A percentile compares a stretch with the other conserved stretches of the same genome.
Evolutionary conservation across 2,888 invertebrate genomes (phyloP).

Genomic region (Hydraecia micacea): DNA sequence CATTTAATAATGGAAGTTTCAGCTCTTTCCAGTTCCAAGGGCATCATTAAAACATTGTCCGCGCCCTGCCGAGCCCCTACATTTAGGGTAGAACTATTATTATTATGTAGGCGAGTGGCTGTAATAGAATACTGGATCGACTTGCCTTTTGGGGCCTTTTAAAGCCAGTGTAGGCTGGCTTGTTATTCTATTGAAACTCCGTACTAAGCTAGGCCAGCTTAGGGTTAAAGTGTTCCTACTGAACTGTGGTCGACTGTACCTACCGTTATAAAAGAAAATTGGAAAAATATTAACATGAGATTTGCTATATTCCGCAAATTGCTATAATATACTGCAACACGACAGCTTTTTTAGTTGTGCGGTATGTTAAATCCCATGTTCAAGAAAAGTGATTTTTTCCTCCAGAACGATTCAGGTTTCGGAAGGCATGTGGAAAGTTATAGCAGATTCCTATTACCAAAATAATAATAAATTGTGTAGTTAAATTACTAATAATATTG

Average conservation of each 20-base stretch:
- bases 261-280: not conserved
- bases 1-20: constrained; percentile 35
- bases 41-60: constrained; percentile 37
- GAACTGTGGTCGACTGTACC: not conserved
- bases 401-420: too few relatives aligned
- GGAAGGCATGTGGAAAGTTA: not conserved
- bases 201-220: not conserved
- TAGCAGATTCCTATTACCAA: not conserved
- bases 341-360: not conserved
- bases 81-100: constrained; percentile 38
- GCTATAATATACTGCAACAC: not conserved
- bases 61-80: constrained; percentile 47
- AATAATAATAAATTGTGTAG: not conserved
- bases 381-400: not conserved
- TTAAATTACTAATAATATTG: not conserved
- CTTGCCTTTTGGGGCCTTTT: constrained; percentile 9
- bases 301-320: not conserved
- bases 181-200: not conserved
- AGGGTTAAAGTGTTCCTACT: not conserved
- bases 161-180: not conserved
- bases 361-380: not conserved
- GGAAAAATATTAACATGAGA: not conserved
- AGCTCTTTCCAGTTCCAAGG: constrained; percentile 39
- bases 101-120: not conserved
- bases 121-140: constrained; percentile 24